Evolutionary conservation across 2,113 vertebrate species (phyloP).

Genomic region (Diadophis punctatus): DNA sequence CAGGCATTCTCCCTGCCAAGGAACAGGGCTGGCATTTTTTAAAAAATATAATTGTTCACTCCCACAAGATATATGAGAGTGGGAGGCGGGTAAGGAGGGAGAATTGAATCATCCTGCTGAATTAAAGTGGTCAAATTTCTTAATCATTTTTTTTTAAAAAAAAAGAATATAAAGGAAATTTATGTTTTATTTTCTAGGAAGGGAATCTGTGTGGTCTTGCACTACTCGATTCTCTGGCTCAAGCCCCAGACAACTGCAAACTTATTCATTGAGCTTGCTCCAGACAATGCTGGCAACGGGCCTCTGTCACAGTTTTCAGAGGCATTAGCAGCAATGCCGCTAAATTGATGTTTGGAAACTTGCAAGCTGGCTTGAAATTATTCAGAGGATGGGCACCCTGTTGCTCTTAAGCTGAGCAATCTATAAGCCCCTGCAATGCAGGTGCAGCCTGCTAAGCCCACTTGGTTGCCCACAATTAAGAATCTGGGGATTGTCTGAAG

Average conservation of each 20-base stretch:
- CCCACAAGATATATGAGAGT: neutral
- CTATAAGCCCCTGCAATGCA: neutral
- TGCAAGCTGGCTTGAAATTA: neutral
- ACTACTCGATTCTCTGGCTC: slow-evolving; percentile 4
- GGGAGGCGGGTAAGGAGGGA: neutral
- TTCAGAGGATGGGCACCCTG: neutral
- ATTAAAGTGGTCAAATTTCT: slow-evolving; percentile 3
- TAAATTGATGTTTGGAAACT: neutral
- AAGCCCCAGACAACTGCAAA: neutral
- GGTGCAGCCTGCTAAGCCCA: neutral
- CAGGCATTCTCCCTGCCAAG: neutral
- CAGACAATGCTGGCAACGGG: neutral
- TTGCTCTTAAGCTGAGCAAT: neutral
- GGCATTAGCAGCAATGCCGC: neutral
- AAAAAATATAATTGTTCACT: neutral
- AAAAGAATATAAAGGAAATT: neutral
- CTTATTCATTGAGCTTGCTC: neutral
- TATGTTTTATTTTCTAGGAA: slow-evolving; percentile 5
- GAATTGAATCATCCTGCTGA: neutral
- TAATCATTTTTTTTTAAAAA: neutral
- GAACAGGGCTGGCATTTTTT: neutral
- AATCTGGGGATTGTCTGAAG: neutral
- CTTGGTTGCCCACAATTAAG: neutral
- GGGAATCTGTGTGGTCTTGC: slow-evolving; percentile 5
- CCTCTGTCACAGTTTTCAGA: neutral